Evolutionary conservation across 2,797 vertebrate genomes (phyloP), one percentile per base, ranked within the genome.

Genomic region (Gephyroberyx darwinii): DNA sequence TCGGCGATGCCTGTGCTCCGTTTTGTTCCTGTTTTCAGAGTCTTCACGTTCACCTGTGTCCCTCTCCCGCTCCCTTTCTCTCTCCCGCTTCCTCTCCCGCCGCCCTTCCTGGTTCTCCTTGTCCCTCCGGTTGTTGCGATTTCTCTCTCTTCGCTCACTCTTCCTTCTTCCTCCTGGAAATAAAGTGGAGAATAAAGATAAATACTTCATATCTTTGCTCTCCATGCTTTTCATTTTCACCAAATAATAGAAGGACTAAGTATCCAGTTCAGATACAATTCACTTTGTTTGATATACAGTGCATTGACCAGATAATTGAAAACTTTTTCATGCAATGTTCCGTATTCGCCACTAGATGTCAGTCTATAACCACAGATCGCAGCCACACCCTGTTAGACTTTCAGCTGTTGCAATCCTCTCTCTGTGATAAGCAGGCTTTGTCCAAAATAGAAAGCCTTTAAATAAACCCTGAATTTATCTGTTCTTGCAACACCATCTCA

Each of bases 21-120:
- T 96, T 94, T 96, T 98, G 87, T 95, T 96, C 90, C 94, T 95
- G 92, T 87, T 96, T 65, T 93, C 93, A 56, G 89, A 89, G 81
- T 95, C 96, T 91, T 94, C 92, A 77, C 92, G 93, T 86, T 90
- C 95, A 70, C 80, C 88, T 19, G 77, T 81, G 89, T 93, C 95
- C 91, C 91, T 91, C 93, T 92, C 91, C 89, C 90, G 84, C 93
- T 92, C 90, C 85, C 87, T 78, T 1, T 89, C 92, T 91, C 71
- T 85, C 53, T 94, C 94, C 75, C 91, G 94, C 90, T 90, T 96
- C 90, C 95, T 93, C 68, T 96, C 96, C 85, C 94, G 88, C 31
- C 91, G 86, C 20, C 81, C 91, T 89, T 95, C 95, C 71, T 86
- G 90, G 92, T 90, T 96, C 89, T 88, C 92, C 61, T 96, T 96